Evolutionary conservation across 2,113 vertebrate genomes (phyloP).

Genomic region (Tachysurus fulvidraco): DNA sequence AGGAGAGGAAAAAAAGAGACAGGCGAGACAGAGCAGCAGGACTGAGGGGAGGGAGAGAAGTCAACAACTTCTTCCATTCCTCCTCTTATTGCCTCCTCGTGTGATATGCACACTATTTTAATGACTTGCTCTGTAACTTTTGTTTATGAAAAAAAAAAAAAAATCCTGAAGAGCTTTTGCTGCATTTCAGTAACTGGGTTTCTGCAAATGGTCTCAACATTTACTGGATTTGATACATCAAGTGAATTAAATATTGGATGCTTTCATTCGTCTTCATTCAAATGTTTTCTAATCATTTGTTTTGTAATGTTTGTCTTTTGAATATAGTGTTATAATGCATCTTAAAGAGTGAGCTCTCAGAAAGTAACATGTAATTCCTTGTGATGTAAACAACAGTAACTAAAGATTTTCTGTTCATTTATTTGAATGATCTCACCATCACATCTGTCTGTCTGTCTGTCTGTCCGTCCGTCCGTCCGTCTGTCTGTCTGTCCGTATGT

Average conservation of each 20-base stretch:
- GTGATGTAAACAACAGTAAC: background rate
- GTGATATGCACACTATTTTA: constrained; percentile 41
- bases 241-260: constrained; percentile 10
- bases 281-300: background rate
- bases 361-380: background rate
- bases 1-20: constrained; percentile 47
- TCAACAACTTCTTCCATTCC: constrained; percentile 50
- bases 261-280: background rate
- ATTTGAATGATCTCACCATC: background rate
- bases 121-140: constrained; percentile 46
- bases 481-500: background rate
- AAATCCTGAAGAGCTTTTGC: constrained; percentile 12
- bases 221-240: constrained; percentile 21
- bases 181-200: constrained; percentile 29
- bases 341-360: background rate
- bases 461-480: background rate
- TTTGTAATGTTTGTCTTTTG: background rate
- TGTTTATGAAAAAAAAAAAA: constrained; percentile 23
- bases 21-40: constrained; percentile 44
- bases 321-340: background rate
- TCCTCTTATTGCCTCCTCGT: constrained; percentile 50
- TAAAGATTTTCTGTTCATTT: background rate
- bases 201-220: constrained; percentile 12
- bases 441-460: background rate
- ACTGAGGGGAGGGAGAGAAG: constrained; percentile 40